Evolutionary conservation across 35 echinoderm and acorn worm species (phyloP).

Genomic region (Ophioderma brevispina): DNA sequence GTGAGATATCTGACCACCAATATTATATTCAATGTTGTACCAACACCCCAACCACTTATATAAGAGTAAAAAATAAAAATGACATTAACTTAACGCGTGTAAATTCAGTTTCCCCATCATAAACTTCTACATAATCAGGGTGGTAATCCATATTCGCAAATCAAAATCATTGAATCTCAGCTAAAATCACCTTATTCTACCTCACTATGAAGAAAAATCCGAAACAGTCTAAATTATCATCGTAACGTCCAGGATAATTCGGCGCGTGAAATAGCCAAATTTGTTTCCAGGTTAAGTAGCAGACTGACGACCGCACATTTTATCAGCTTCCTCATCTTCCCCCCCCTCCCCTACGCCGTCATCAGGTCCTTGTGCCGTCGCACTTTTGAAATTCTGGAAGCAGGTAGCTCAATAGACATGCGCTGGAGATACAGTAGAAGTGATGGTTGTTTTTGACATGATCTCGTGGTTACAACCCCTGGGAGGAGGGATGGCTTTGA

Average conservation of each 20-base stretch:
- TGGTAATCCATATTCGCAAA: constrained; percentile 54
- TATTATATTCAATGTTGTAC: too few relatives aligned
- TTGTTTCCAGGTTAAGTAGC: background rate
- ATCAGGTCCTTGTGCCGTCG: constrained; percentile 80
- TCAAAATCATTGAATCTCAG: constrained; percentile 67
- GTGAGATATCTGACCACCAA: too few relatives aligned
- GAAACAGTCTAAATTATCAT: constrained; percentile 73
- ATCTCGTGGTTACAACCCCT: background rate
- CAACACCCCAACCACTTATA: too few relatives aligned
- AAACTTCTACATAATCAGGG: constrained; percentile 75
- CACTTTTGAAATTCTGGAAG: constrained; percentile 60
- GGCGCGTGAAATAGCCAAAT: constrained; percentile 62
- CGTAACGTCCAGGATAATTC: constrained; percentile 67
- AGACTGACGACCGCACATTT: constrained; percentile 46
- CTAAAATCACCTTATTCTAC: constrained; percentile 54
- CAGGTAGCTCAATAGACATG: background rate
- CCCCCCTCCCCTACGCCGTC: constrained; percentile 43
- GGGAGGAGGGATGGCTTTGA: background rate
- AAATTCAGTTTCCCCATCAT: constrained; percentile 26
- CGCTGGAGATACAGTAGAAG: constrained; percentile 11
- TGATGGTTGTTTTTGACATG: constrained; percentile 7
- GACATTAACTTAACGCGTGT: constrained; percentile 32
- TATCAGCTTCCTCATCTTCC: background rate
- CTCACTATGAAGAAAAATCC: constrained; percentile 47
- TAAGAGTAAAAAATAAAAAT: too few relatives aligned